Conservation (phyloP, 2,888 invertebrate genomes). For the Drosophila helvetica region DNA sequence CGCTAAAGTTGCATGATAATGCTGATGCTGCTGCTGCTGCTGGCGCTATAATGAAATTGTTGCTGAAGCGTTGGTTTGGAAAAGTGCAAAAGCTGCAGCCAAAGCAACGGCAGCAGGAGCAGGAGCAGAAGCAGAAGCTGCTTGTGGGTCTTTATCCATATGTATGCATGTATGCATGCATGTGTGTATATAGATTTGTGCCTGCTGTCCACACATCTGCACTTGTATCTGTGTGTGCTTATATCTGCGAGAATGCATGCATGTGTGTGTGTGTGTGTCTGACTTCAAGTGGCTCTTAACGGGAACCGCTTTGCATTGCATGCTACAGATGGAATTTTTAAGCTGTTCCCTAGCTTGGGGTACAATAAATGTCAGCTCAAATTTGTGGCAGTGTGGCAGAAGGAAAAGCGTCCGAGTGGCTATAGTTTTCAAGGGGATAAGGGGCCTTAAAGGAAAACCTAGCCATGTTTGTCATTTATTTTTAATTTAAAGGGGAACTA, state of each 20-base stretch:
- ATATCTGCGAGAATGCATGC: too few relatives aligned
- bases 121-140: slow-evolving; percentile 50
- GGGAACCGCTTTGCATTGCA: slow-evolving; percentile 69
- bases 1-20: slow-evolving; percentile 32
- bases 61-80: slow-evolving; percentile 52
- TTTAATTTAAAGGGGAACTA: background rate
- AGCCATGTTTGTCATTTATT: background rate
- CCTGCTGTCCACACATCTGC: slow-evolving; percentile 1
- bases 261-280: slow-evolving; percentile 30
- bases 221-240: background rate
- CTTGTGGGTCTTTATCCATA: slow-evolving; percentile 5
- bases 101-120: slow-evolving; percentile 21
- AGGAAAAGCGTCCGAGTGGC: too few relatives aligned
- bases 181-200: slow-evolving; percentile 1
- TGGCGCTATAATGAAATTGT: slow-evolving; percentile 66
- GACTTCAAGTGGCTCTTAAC: slow-evolving; percentile 73
- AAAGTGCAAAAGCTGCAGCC: slow-evolving; percentile 36
- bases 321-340: slow-evolving; percentile 30
- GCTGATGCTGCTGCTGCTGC: slow-evolving; percentile 27
- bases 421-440: background rate
- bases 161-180: slow-evolving; percentile 19
- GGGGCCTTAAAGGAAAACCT: too few relatives aligned
- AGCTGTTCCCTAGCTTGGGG: background rate
- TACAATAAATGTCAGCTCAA: background rate
- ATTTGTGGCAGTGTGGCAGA: background rate